Conservation (phyloP, 1,140 invertebrate genomes). For the Drosophila kepulauana region DNA sequence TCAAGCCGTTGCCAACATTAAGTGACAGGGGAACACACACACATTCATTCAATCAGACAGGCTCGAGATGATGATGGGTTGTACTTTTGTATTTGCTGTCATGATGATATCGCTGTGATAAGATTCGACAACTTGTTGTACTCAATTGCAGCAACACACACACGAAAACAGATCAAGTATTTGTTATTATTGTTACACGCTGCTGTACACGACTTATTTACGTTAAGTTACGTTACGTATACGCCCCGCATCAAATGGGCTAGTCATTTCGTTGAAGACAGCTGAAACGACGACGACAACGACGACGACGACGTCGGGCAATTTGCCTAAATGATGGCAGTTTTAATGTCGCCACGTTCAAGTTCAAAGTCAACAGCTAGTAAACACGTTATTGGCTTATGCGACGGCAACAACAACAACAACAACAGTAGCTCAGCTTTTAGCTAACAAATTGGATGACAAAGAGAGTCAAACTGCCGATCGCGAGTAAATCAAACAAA, state of each 20-base stretch:
- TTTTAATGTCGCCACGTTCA: slow-evolving; percentile 24
- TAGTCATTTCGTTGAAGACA: slow-evolving; percentile 2
- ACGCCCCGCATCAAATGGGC: neutral
- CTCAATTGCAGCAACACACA: neutral
- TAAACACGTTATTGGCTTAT: slow-evolving; percentile 18
- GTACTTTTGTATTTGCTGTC: neutral
- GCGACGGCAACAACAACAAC: neutral
- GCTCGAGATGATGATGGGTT: no score
- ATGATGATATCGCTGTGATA: slow-evolving; percentile 5
- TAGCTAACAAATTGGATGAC: slow-evolving; percentile 1
- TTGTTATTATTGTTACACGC: neutral
- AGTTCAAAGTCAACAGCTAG: slow-evolving; percentile 40
- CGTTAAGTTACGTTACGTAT: slow-evolving; percentile 9
- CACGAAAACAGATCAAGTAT: neutral
- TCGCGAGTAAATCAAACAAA: slow-evolving; percentile 23
- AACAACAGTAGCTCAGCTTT: no score
- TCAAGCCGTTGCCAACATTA: slow-evolving; percentile 16
- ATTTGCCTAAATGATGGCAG: slow-evolving; percentile 15
- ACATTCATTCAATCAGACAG: neutral
- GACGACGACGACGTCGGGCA: neutral
- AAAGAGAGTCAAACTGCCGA: neutral
- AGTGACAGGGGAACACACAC: neutral
- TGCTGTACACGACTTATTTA: neutral
- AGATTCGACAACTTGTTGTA: neutral
- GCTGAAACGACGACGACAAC: neutral